Evolutionary conservation across 2,113 vertebrate genomes (phyloP), one percentile per base, ranked within the genome.

Genomic region (Scolopax mira): DNA sequence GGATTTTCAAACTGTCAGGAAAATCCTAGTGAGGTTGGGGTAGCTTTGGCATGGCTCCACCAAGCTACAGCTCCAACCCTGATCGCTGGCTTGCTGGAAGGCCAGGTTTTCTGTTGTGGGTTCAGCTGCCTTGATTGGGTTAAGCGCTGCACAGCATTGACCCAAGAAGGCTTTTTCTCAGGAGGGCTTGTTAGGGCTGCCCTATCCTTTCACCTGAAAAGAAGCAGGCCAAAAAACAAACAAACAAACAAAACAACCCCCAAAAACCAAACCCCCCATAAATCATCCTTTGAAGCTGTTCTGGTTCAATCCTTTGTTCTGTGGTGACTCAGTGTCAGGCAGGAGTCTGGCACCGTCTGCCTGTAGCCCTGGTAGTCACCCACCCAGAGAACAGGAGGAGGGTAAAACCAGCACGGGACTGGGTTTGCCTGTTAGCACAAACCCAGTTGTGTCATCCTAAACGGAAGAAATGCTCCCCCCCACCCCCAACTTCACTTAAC

Each of bases 21-120:
- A 95, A 92, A 94, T 83, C 90, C 92, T 70, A 74, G 86, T 4
- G 66, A 94, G 94, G 94, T 96, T 96, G 94, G 79, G 69, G 48
- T 48, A 37, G 24, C 22, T 85, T 74, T 93, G 66, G 79, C 79
- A 44, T 2, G 3, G 72, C n/a, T 92, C 73, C 78, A 60, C 7
- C 0, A 14, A 48, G 75, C 65, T 67, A 46, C 80, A 71, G 78
- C 80, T 89, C 57, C 46, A 62, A 11, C n/a, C 28, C 21, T 0
- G 1, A 10, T 28, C 0, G 0, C 24, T 37, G 0, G 0, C 33
- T 54, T 15, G 54, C 8, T 42, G 13, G 41, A 9, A 33, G 74
- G 60, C 58, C 1, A 1, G 14, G 31, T 57, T 89, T 85, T 67
- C 81, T 24, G 2, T 8, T 17, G 35, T 0, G 4, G n/a, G 18